Conservation (phyloP, 1,140 invertebrate genomes). For the Amyelois transitella region DNA sequence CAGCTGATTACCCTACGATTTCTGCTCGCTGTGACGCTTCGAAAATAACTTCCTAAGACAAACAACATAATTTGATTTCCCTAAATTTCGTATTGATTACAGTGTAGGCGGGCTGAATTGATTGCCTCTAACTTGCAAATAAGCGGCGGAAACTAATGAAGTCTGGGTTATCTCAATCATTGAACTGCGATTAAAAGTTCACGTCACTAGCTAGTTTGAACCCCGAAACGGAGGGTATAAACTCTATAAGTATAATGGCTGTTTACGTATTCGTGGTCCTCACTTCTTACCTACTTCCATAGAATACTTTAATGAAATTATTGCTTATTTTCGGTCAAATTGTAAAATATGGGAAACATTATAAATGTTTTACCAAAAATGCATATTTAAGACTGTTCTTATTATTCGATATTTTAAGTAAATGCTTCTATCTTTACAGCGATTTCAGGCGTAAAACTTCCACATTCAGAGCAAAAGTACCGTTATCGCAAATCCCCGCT, state of each 20-base stretch:
- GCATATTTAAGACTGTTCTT: neutral
- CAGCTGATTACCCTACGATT: slow-evolving; percentile 19
- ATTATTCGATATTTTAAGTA: neutral
- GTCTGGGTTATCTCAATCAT: neutral
- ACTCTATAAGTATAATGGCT: too few species aligned
- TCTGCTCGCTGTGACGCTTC: slow-evolving; percentile 14
- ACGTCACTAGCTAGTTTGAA: too few species aligned
- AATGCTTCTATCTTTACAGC: neutral
- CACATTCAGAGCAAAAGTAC: neutral
- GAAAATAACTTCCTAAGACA: slow-evolving; percentile 21
- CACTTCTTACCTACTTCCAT: too few species aligned
- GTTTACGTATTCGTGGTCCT: too few species aligned
- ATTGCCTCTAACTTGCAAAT: slow-evolving; percentile 2
- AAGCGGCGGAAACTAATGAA: neutral
- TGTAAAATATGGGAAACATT: too few species aligned
- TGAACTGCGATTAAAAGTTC: too few species aligned
- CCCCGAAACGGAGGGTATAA: too few species aligned
- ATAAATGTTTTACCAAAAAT: too few species aligned
- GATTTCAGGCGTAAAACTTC: neutral
- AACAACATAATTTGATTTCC: slow-evolving; percentile 24
- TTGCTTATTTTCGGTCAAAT: too few species aligned
- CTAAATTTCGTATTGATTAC: slow-evolving; percentile 17
- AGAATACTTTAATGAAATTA: too few species aligned
- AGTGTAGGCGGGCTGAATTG: slow-evolving; percentile 4
- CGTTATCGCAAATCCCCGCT: neutral